Evolutionary conservation across 2,888 invertebrate genomes (phyloP), one percentile per base, ranked within the genome.

Genomic region (Cerastis leucographa): DNA sequence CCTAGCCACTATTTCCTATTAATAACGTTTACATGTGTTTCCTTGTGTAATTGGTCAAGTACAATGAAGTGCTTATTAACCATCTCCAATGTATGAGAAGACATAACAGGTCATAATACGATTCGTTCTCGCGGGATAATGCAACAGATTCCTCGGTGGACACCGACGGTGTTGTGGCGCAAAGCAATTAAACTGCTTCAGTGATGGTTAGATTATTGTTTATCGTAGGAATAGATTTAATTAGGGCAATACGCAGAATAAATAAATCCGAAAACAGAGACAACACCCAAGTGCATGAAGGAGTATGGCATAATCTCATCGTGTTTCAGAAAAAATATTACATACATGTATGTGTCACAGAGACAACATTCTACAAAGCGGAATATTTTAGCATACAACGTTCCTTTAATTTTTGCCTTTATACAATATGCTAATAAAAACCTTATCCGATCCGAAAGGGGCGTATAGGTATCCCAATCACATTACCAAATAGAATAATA

Each of bases 131-230:
- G 7, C 22, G 80, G 76, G 81, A 69, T 65, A 69, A 59, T 76
- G 76, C 76, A 80, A 65, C 51, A 42, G 69, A 80, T 81, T 70
- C n/a, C 59, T 81, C 76, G 9, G 49, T 49, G 62, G 80, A 64
- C 49, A n/a, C n/a, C 19, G 29, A n/a, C 29, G n/a, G 17, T 14
- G 49, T 62, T 49, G 61, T 80, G 42, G 62, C 46, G 14, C 29
- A 67, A 67, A 54, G 62, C 35, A 59, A 77, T 25, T 51, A 42
- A 35, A 49, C 35, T 6, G 7, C 35, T 29, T 65, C n/a, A 74
- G 40, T 9, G 29, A 62, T 40, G 19, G 35, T 78, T 65, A 62
- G 8, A 40, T 54, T 62, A 40, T 35, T 7, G 46, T 29, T 25
- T 65, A 65, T 19, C 25, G 1, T n/a, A 25, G 19, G 2, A 14